Percentiles rank a stretch among this genome's conserved stretches.
These are phyloP conservation scores for Lutraria lutraria DNA, from an alignment of 2,888 invertebrate species.

Conservation along the genomic window DNA sequence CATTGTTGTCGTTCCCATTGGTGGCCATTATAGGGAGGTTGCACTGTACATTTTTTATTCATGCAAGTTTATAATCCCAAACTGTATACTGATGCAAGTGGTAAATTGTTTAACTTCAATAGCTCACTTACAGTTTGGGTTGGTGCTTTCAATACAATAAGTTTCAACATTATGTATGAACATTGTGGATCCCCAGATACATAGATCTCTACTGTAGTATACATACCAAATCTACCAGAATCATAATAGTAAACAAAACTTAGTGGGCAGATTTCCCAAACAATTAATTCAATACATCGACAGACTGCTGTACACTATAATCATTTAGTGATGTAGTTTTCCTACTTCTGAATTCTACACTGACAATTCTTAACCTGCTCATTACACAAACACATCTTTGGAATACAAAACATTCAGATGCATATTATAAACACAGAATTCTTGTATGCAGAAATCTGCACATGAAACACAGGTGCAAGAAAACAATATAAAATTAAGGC, in stretches of 20 bases:
- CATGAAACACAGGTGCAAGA: background rate
- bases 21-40: too few species aligned
- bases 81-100: background rate
- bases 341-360: background rate
- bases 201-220: background rate
- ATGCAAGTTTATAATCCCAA: too few species aligned
- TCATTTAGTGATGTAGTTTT: background rate
- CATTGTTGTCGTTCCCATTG: too few species aligned
- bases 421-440: background rate
- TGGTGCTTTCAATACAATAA: background rate
- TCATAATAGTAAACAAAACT: background rate
- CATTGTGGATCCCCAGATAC: background rate
- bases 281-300: background rate
- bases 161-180: background rate
- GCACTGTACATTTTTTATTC: too few species aligned
- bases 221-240: background rate
- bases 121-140: background rate
- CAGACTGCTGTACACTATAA: background rate
- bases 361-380: background rate
- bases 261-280: constrained; percentile 9
- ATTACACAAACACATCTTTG: background rate
- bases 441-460: background rate
- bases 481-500: background rate
- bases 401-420: background rate
- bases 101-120: background rate